Evolutionary conservation across 2,113 vertebrate species (phyloP).

Genomic region (Microtus richardsoni): DNA sequence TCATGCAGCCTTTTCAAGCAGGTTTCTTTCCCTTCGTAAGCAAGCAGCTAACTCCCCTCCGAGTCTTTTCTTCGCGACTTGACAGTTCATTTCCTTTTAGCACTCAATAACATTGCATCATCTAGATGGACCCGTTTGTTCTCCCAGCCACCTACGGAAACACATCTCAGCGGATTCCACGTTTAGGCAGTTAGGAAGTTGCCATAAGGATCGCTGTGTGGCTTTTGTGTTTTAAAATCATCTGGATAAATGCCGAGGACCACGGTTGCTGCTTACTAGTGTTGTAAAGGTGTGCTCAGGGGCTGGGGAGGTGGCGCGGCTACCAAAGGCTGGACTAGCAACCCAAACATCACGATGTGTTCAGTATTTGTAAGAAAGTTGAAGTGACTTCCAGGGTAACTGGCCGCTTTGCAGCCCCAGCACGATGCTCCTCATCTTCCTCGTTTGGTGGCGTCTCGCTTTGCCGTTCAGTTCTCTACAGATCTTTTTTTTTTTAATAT

Average conservation of each 20-base stretch:
- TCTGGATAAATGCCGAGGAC: not conserved
- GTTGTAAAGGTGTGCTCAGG: not conserved
- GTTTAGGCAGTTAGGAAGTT: not conserved
- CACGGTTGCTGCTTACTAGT: too few species aligned
- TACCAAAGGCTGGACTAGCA: not conserved
- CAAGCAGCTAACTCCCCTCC: not conserved
- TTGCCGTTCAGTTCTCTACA: not conserved
- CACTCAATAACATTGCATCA: too few species aligned
- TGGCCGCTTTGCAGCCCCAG: not conserved
- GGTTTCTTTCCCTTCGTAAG: not conserved
- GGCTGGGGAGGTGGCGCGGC: not conserved
- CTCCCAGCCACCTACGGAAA: not conserved
- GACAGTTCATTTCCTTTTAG: not conserved
- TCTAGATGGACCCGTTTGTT: not conserved
- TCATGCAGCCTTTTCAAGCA: not conserved
- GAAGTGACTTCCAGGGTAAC: not conserved
- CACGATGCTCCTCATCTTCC: not conserved
- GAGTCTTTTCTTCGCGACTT: not conserved
- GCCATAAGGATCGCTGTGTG: not conserved
- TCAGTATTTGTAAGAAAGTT: not conserved
- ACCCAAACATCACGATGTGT: not conserved
- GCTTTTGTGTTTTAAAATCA: not conserved
- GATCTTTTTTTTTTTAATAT: too few species aligned
- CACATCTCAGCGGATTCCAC: not conserved
- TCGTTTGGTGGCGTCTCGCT: not conserved